phyloP scores from a whole-genome alignment of 2,797 vertebrate genomes.

The Coranthus polyacanthus region DNA sequence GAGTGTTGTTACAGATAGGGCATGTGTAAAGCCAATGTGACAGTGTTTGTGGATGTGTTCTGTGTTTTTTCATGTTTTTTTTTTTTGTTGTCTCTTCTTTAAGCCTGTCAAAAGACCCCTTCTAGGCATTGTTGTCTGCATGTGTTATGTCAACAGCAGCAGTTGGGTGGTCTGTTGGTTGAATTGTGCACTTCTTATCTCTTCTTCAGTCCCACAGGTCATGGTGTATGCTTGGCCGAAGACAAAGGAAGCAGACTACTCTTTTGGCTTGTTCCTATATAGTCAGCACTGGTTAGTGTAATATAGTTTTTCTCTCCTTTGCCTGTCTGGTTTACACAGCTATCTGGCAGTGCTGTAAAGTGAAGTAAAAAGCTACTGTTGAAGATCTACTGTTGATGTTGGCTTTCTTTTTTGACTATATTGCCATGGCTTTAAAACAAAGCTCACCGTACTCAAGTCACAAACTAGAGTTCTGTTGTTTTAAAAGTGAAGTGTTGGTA shows the following conservation, averaged over 20 bases:
- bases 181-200: constrained; percentile 5
- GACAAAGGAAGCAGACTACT: neutral
- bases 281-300: too few species aligned
- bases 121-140: constrained; percentile 36
- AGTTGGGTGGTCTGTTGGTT: constrained; percentile 13
- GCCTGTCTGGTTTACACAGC: neutral
- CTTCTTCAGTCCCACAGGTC: neutral
- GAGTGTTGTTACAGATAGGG: constrained; percentile 35
- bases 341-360: too few species aligned
- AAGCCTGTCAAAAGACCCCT: constrained; percentile 21
- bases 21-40: constrained; percentile 40
- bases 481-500: constrained; percentile 8
- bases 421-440: constrained; percentile 4
- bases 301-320: constrained; percentile 1
- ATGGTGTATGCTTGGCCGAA: constrained; percentile 13
- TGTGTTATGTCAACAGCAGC: constrained; percentile 32
- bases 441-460: constrained; percentile 17
- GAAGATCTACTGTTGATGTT: neutral
- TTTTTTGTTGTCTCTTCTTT: constrained; percentile 22
- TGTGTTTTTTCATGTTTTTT: neutral
- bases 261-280: neutral
- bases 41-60: constrained; percentile 21
- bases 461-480: constrained; percentile 26
- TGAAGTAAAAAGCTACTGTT: neutral
- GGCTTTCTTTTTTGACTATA: neutral